Percentiles rank a stretch among this genome's conserved stretches.
These are phyloP conservation scores for Oreochromis spilurus DNA, from an alignment of 2,113 vertebrate species.

Conservation along the genomic window DNA sequence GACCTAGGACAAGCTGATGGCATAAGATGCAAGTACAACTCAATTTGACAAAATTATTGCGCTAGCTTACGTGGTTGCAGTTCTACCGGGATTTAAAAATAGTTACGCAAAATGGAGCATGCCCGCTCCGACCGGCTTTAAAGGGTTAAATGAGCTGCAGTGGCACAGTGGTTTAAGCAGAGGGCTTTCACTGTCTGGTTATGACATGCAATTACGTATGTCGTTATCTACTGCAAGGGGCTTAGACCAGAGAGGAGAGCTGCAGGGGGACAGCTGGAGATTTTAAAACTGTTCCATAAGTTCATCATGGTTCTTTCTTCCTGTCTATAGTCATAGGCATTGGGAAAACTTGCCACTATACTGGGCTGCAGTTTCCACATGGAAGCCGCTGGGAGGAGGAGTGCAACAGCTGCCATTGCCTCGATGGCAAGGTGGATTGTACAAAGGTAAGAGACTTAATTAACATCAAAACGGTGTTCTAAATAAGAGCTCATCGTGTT, in stretches of 20 bases:
- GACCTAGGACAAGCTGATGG: too few species aligned
- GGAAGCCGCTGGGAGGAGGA: conserved; percentile 90
- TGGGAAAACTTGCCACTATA: conserved; percentile 84
- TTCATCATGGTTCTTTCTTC: not conserved
- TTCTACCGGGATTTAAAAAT: too few species aligned
- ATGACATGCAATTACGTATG: not conserved
- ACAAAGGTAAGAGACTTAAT: conserved; percentile 79
- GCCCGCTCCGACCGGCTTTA: too few species aligned
- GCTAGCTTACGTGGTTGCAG: too few species aligned
- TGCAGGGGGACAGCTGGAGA: not conserved
- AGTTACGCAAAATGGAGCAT: too few species aligned
- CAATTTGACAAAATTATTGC: too few species aligned
- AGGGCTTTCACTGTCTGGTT: not conserved
- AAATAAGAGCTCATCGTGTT: not conserved
- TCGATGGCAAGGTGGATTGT: conserved; percentile 82
- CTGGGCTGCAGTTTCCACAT: conserved; percentile 82
- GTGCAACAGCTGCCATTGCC: conserved; percentile 89
- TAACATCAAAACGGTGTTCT: not conserved
- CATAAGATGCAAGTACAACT: too few species aligned
- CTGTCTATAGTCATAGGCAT: conserved; percentile 77
- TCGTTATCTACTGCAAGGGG: not conserved
- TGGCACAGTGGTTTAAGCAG: not conserved
- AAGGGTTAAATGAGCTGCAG: not conserved
- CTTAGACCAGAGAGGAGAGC: not conserved
- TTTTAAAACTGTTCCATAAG: not conserved